Evolutionary conservation across 2,113 vertebrate genomes (phyloP), one percentile per base, ranked within the genome.

Genomic region (Cathartes aura): DNA sequence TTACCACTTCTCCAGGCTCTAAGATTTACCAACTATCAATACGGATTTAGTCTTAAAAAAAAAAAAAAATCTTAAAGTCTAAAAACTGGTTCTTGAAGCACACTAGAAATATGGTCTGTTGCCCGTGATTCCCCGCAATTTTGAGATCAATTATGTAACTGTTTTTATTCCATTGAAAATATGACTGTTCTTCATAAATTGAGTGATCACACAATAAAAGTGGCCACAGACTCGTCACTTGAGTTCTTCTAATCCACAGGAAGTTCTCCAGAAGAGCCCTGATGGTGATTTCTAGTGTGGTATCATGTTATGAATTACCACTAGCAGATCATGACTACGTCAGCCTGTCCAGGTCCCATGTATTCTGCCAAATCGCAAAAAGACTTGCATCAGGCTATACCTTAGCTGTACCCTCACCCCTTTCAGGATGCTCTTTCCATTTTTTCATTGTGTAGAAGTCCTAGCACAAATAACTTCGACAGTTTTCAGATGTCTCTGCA

Each of bases 321-420:
- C 7, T 26, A 30, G 66, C 20, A 43, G 58, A 14, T 23, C 19
- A 36, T 0, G 0, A 45, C 36, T 9, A 11, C 0, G 2, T 42
- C n/a, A 50, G 42, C 15, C n/a, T 40, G 20, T 15, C 40, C 58
- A 24, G 68, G 30, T 2, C 8, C 12, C 8, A 6, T 6, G 3
- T 40, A 34, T 48, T 34, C 16, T 45, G 19, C 50, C 38, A 29
- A 9, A 27, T 5, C n/a, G 23, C n/a, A 50, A 19, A 56, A 74
- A 42, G 9, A 72, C 63, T 8, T n/a, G 2, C 3, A 26, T 22
- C n/a, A 43, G 55, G 59, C 59, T 62, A 13, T 42, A 60, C 48
- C 29, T 40, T 23, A 20, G 15, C 22, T 47, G 26, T 56, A 48
- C 23, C 30, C 13, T 10, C 29, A 40, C 11, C 11, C 19, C 14